A percentile compares a stretch with the other conserved stretches of the same genome.
phyloP scores from a whole-genome alignment of 2,888 invertebrate species.

The Epicampocera succincta region DNA sequence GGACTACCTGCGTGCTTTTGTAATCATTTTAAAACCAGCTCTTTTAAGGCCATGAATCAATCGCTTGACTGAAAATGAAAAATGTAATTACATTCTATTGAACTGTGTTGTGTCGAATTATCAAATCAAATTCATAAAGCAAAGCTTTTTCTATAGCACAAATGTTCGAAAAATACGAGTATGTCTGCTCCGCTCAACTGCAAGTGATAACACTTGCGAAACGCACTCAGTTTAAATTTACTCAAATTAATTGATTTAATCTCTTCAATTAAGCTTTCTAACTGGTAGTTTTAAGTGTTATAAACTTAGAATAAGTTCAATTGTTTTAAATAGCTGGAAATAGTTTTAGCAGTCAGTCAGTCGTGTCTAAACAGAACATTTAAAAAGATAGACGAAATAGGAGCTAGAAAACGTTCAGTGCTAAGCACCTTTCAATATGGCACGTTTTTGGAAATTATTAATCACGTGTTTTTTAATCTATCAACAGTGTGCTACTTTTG shows the following conservation, averaged over 20 bases:
- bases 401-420: neutral
- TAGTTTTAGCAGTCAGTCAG: constrained; percentile 6
- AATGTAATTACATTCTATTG: constrained; percentile 6
- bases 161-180: too few species aligned
- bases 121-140: too few species aligned
- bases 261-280: constrained; percentile 37
- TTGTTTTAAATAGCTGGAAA: constrained; percentile 35
- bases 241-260: constrained; percentile 26
- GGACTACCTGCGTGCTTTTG: too few species aligned
- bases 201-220: neutral
- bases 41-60: neutral
- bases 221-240: neutral
- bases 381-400: constrained; percentile 13
- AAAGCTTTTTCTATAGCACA: constrained; percentile 12
- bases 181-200: neutral
- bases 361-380: constrained; percentile 20
- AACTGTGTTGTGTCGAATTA: neutral
- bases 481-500: constrained; percentile 76
- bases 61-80: constrained; percentile 1
- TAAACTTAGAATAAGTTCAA: constrained; percentile 31
- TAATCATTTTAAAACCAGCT: too few species aligned
- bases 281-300: neutral
- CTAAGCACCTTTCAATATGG: constrained; percentile 39
- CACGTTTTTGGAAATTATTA: constrained; percentile 62
- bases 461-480: constrained; percentile 67